Percentiles rank a stretch among this genome's conserved stretches.
phyloP scores from a whole-genome alignment of 2,797 vertebrate species.

The Tragelaphus eurycerus region DNA sequence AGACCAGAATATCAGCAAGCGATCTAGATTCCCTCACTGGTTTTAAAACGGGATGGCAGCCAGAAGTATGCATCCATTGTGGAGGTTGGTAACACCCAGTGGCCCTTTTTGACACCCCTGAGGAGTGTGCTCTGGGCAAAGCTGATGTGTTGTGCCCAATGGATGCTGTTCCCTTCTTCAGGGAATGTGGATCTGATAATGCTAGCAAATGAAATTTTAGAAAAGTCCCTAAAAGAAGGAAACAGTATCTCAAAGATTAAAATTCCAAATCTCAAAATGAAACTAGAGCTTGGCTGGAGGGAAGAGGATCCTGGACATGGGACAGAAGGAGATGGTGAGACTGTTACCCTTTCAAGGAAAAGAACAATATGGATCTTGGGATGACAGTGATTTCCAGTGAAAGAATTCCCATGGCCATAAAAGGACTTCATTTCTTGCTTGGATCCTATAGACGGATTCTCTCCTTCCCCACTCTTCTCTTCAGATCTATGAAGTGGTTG shows the following conservation, averaged over 20 bases:
- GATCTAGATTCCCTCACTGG: not conserved
- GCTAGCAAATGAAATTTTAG: not conserved
- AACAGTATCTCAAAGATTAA: not conserved
- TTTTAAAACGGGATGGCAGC: not conserved
- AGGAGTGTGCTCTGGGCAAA: not conserved
- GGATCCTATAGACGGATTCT: not conserved
- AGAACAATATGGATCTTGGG: not conserved
- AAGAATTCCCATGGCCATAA: not conserved
- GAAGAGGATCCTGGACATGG: rapidly evolving
- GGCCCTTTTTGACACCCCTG: no score
- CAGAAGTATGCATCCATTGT: rapidly evolving
- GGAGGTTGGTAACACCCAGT: rapidly evolving
- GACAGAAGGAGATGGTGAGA: rapidly evolving
- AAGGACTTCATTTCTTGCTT: not conserved
- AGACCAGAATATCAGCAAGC: not conserved
- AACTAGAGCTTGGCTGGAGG: not conserved
- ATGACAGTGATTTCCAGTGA: not conserved
- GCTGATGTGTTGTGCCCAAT: not conserved
- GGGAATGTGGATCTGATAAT: no score
- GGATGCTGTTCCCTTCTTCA: not conserved
- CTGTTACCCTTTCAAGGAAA: not conserved
- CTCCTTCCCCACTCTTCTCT: not conserved
- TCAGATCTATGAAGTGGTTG: no score
- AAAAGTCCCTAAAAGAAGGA: not conserved
- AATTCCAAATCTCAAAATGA: not conserved